Base-by-base conservation (phyloP, 2,888 invertebrate species). In the Frankliniella fusca region DNA sequence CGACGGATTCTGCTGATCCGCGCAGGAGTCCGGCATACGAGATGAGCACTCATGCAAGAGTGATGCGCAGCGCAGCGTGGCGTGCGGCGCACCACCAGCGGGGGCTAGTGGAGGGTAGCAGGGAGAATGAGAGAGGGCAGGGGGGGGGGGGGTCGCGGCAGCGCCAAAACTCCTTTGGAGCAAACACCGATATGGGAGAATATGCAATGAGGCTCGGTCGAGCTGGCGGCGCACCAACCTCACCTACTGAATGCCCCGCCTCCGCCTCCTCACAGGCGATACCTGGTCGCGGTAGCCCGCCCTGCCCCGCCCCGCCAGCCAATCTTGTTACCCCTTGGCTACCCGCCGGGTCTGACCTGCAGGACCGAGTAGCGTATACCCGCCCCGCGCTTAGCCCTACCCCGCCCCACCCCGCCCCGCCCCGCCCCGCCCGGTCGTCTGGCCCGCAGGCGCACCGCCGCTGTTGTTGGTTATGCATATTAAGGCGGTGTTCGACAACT, bases 131-230 rank as follows among this genome's bases (percentile, higher is more conserved):
- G 54, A 15, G 54, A 11, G 15, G 54, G 54, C 3, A 11, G 10
- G 50, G 50, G 50, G 10, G 50, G 50, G 50, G 50, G 10, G 50
- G 50, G 54, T 18, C 54, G 15, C 54, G 38, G 38, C 38, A 38
- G 38, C 38, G 38, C 38, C 38, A 38, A 76, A 76, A 76, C 70
- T 76, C 70, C 70, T 76, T 27, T 76, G 70, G 70, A 76, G 70
- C 70, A 76, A 76, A 76, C 70, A 76, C 70, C 70, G 70, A 76
- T 76, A 76, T 76, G 70, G 70, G 70, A n/a, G 70, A 76, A 76
- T 76, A 76, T 76, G 70, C 70, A 76, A 76, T 76, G 27, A 76
- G 27, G 1, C n/a, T 23, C 27, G 70, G 70, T 27, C 23, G 27
- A 7, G 70, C 70, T 2, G 10, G 27, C 70, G 23, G 70, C 70